phyloP scores from a whole-genome alignment of 2,113 vertebrate genomes.

The Odontophorus gujanensis region DNA sequence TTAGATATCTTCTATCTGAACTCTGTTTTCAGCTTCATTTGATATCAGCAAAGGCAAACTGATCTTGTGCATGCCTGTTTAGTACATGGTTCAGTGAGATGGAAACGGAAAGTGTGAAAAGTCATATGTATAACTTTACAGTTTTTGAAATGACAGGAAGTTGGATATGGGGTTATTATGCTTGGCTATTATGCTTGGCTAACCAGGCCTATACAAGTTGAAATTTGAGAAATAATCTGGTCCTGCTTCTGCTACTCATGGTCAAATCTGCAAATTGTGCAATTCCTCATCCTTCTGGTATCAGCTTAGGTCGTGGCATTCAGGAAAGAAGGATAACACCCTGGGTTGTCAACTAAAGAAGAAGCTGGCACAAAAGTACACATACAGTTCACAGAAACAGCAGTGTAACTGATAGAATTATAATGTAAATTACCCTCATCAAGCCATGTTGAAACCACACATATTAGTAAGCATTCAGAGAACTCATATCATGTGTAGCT shows the following conservation, averaged over 20 bases:
- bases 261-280: neutral
- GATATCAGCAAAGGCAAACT: neutral
- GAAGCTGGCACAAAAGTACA: neutral
- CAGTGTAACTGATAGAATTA: neutral
- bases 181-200: neutral
- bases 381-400: accelerated
- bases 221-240: neutral
- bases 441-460: accelerated
- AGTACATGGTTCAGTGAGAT: neutral
- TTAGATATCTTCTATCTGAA: neutral
- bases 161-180: neutral
- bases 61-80: neutral
- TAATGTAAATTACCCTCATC: accelerated
- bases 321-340: neutral
- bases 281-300: neutral
- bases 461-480: neutral
- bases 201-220: neutral
- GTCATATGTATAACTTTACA: neutral
- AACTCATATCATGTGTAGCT: neutral
- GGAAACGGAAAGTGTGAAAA: neutral
- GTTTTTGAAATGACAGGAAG: neutral
- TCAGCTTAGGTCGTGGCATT: accelerated
- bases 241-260: neutral
- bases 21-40: neutral
- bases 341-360: neutral